Evolutionary conservation across 2,113 vertebrate genomes (phyloP).

Genomic region (Bufo bufo): DNA sequence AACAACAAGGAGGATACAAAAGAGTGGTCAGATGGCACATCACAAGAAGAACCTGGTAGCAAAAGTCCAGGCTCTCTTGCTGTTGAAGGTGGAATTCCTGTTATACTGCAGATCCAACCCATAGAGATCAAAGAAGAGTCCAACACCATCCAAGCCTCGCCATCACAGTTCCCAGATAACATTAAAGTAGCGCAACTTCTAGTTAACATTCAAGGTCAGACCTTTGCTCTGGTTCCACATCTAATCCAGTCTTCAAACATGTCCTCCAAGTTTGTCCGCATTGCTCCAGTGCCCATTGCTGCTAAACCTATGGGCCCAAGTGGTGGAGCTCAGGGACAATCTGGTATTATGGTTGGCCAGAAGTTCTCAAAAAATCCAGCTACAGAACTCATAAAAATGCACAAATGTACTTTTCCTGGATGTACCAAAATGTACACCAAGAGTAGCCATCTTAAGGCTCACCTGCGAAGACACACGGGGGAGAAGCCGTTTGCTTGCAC

Average conservation of each 20-base stretch:
- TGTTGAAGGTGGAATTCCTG: constrained; percentile 76
- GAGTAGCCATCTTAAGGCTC: constrained; percentile 96
- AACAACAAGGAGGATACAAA: constrained; percentile 70
- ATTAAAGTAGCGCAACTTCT: constrained; percentile 91
- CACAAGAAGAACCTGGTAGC: constrained; percentile 69
- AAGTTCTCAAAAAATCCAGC: constrained; percentile 90
- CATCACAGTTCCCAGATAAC: constrained; percentile 75
- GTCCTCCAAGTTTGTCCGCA: constrained; percentile 91
- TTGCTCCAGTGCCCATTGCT: constrained; percentile 90
- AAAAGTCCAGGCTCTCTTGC: constrained; percentile 63
- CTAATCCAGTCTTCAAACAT: constrained; percentile 81
- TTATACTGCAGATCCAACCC: constrained; percentile 89
- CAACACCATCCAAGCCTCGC: constrained; percentile 68
- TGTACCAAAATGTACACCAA: constrained; percentile 98
- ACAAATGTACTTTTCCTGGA: constrained; percentile 92
- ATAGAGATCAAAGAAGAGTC: constrained; percentile 86
- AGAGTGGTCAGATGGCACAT: constrained; percentile 62
- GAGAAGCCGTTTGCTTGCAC: constrained; percentile 95
- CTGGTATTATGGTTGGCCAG: constrained; percentile 80
- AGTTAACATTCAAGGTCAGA: constrained; percentile 94
- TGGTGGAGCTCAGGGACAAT: constrained; percentile 75
- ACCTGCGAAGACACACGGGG: constrained; percentile 91
- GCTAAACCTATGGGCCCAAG: constrained; percentile 86
- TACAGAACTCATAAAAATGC: constrained; percentile 95
- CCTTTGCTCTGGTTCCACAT: constrained; percentile 91